Evolutionary conservation across 2,888 invertebrate species (phyloP).

Genomic region (Hypsopygia costalis): DNA sequence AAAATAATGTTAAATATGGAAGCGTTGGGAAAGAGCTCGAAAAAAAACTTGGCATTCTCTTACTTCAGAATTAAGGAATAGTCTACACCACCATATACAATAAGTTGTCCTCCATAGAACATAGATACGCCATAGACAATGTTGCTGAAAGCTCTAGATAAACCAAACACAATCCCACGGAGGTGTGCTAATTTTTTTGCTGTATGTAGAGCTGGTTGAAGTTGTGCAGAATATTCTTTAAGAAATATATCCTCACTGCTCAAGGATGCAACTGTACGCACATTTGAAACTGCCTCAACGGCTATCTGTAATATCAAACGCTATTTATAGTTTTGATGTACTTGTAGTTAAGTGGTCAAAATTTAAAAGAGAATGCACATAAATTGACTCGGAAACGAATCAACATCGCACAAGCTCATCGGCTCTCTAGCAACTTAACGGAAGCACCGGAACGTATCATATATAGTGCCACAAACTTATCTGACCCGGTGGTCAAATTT

Average conservation of each 20-base stretch:
- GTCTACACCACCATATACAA: constrained; percentile 76
- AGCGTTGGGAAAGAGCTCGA: no score
- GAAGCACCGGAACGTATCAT: no score
- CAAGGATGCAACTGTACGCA: constrained; percentile 88
- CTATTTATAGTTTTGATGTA: no score
- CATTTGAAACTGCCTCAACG: constrained; percentile 88
- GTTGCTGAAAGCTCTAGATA: constrained; percentile 86
- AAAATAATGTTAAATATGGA: no score
- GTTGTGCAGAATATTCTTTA: constrained; percentile 79
- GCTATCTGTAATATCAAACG: constrained; percentile 83
- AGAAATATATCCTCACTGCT: constrained; percentile 86
- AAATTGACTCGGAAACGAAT: no score
- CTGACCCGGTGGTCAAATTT: no score
- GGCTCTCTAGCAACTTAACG: no score
- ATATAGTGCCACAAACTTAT: no score
- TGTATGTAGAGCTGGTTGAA: constrained; percentile 80
- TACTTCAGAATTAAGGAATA: constrained; percentile 86
- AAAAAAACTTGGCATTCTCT: constrained; percentile 45
- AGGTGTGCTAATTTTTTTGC: constrained; percentile 83
- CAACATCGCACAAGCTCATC: no score
- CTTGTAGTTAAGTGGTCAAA: no score
- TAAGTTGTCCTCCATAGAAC: constrained; percentile 86
- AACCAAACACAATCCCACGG: constrained; percentile 84
- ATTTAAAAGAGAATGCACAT: no score
- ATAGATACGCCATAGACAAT: constrained; percentile 86